Evolutionary conservation across 2,797 vertebrate genomes (phyloP), one percentile per base, ranked within the genome.

Genomic region (Nannoperca obscura): DNA sequence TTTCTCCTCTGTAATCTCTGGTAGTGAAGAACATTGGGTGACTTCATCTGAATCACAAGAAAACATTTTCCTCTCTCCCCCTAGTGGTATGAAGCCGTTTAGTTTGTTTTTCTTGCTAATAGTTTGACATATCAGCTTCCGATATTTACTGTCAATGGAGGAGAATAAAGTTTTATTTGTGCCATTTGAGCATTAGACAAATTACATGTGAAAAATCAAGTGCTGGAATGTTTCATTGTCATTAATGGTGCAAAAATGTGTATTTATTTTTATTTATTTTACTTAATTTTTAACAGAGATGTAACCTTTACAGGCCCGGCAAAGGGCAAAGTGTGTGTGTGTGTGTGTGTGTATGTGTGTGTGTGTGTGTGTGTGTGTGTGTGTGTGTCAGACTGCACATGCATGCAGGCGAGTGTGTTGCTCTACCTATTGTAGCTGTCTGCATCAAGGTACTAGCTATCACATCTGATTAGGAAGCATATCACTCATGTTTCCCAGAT

Each of bases 401-500:
- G 57, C n/a, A 46, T 68, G 46, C 2, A 5, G 40, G 65, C 11
- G 47, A 2, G 60, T 59, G 59, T 58, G 57, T 49, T 76, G 83
- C 30, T 53, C 40, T 64, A 85, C 81, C 87, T 84, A 77, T 79
- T 78, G 76, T 84, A 82, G 72, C 76, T 81, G 80, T 86, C 82
- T 84, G 80, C 82, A 84, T 77, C 54, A 68, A 87, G 72, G 61
- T 93, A 88, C 85, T 60, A 67, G 66, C 88, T 89, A 91, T 94
- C 95, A 94, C 85, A 90, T 94, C 63, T 57, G 71, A 95, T 96
- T 91, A 93, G 79, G 74, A 86, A 82, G 86, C 83, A 83, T 91
- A 95, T 95, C 94, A 93, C 89, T 95, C 93, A 94, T 89, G 84
- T 89, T 92, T 92, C 78, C 70, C 34, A 75, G 79, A 94, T 94